A percentile compares a stretch with the other conserved stretches of the same genome.
Conservation (phyloP, 2,797 vertebrate species). For the Semaprochilodus insignis region DNA sequence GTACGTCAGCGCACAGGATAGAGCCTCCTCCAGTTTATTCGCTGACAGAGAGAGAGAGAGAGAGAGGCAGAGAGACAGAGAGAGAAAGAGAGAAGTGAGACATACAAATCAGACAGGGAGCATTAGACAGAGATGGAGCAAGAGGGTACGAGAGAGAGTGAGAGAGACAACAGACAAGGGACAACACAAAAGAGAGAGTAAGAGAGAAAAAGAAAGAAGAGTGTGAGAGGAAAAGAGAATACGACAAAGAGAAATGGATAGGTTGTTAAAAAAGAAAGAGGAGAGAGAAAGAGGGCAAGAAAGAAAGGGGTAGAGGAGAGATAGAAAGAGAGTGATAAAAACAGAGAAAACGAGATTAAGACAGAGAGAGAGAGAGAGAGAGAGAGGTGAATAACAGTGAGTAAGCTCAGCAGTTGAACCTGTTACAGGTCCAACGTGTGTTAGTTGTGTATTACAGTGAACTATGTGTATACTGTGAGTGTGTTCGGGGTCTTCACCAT, state of each 20-base stretch:
- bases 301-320: no score
- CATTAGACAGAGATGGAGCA: no score
- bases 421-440: not conserved
- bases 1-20: constrained; percentile 88
- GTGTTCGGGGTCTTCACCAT: constrained; percentile 22
- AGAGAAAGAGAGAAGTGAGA: not conserved
- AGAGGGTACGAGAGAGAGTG: no score
- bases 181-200: no score
- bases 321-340: no score
- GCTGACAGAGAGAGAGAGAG: constrained; percentile 37
- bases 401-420: not conserved
- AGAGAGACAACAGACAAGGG: not conserved
- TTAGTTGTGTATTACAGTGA: not conserved
- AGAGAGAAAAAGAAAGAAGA: no score
- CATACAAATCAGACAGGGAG: no score
- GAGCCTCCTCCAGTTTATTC: constrained; percentile 79
- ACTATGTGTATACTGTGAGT: constrained; percentile 14
- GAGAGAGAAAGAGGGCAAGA: no score
- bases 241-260: no score
- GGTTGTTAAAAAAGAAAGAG: no score
- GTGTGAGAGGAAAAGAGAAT: no score
- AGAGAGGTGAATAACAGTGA: not conserved
- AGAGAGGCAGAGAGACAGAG: constrained; percentile 31
- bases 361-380: not conserved
- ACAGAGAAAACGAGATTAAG: constrained; percentile 10